Evolutionary conservation across 2,113 vertebrate genomes (phyloP), one percentile per base, ranked within the genome.

Genomic region (Holacanthus passer): DNA sequence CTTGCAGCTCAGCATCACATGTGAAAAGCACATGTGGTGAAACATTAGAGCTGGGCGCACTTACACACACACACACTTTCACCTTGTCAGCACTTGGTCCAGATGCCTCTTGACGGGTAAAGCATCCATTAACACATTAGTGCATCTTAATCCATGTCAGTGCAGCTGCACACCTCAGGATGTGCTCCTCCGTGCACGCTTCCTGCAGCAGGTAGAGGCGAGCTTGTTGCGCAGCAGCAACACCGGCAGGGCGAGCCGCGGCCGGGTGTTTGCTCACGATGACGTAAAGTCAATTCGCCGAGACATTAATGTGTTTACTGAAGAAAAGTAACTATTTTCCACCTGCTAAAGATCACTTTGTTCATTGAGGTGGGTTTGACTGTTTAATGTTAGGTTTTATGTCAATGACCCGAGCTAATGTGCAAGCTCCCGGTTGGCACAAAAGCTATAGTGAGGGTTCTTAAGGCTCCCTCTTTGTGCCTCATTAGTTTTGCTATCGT

Each of bases 51-150:
- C 67, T 2, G 13, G 17, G 27, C 29, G 3, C 69, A 75, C 82
- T 68, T 31, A 22, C 32, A 3, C 12, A 43, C 58, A 81, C 63
- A 58, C 74, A 5, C 35, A 7, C 20, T 37, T 88, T 79, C 81
- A 76, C 72, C 79, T 74, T 73, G 88, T 92, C 89, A 92, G 89
- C 79, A 81, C 75, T 86, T 82, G 52, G 53, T 65, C 81, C 84
- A 91, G 86, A 90, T 89, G 87, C 22, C n/a, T 82, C 78, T 86
- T 79, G 76, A 85, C 82, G 72, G 81, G 32, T 77, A 65, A 79
- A 89, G 77, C 82, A 74, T 84, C 88, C 87, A 93, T 91, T 92
- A 88, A 85, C 87, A 86, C 89, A 81, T 88, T 88, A 89, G 56
- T 52, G 65, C 22, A 20, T 67, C 72, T 89, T 82, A 79, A 87